Conservation (phyloP, 2,113 vertebrate genomes). For the Eulacestoma nigropectus region DNA sequence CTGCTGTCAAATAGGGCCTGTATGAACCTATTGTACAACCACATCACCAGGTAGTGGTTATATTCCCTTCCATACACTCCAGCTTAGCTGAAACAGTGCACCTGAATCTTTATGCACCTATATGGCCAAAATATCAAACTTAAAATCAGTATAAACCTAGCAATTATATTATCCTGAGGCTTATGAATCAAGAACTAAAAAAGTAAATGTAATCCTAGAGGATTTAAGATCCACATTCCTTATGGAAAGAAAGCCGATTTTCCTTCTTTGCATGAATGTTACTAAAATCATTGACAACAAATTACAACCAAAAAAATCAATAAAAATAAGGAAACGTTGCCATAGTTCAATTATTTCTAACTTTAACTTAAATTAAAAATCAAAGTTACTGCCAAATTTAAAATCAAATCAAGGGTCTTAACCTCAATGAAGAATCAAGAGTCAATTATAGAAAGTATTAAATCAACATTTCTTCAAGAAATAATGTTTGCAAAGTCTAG, state of each 20-base stretch:
- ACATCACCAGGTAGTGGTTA: background rate
- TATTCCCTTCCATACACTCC: background rate
- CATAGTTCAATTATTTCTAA: background rate
- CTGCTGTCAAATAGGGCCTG: background rate
- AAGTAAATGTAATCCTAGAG: background rate
- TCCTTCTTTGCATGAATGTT: background rate
- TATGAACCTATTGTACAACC: background rate
- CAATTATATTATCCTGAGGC: background rate
- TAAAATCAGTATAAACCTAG: background rate
- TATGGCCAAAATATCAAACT: background rate
- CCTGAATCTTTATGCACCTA: background rate
- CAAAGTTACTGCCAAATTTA: background rate
- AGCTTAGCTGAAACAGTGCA: background rate
- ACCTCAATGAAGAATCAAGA: background rate
- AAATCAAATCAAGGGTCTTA: background rate
- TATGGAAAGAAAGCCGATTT: background rate
- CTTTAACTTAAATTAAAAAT: background rate
- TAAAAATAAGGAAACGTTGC: background rate
- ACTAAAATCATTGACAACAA: background rate
- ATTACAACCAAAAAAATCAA: background rate
- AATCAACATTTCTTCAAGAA: background rate
- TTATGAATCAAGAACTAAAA: background rate
- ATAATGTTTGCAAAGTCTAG: background rate
- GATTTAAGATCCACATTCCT: background rate
- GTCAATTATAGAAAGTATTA: background rate